Evolutionary conservation across 2,113 vertebrate species (phyloP), one percentile per base, ranked within the genome.

Genomic region (Hydrolagus affinis): DNA sequence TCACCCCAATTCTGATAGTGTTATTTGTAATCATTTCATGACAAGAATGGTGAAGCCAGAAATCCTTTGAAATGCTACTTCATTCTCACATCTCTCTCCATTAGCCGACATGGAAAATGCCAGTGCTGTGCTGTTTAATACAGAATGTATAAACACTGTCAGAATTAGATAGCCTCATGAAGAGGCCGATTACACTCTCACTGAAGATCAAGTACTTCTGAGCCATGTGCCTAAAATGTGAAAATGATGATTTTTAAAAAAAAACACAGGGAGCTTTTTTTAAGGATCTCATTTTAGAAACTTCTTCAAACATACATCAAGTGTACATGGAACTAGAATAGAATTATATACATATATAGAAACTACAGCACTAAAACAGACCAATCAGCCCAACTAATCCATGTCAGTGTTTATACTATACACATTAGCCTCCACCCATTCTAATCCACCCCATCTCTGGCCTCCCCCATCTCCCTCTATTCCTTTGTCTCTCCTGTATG

Each of bases 1-100:
- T 30, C 66, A 83, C 32, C 60, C 17, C 2, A 14, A 8, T 66
- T 25, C 62, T 66, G 62, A 15, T 2, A 1, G 28, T 32, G 78
- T 68, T 66, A 68, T 83, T 30, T 75, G 73, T 56, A 75, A 75
- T 19, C 19, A 56, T 75, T 83, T 66, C 78, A 32, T 83, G 78
- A 21, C 66, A 21, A 44, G 4, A 32, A 9, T 28, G 21, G 15
- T 21, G 32, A 17, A 83, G 28, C 28, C 28, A 10, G 25, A 28
- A 66, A 66, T 64, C 25, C 60, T 21, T 30, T 44, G 44, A 15
- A 66, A 28, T 28, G 21, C 30, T 25, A 83, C 25, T 32, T 17
- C 60, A 59, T 78, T 80, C 44, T 23, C 11, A 80, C 44, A 28
- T 11, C 25, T 28, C 28, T 66, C 28, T 83, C 32, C 25, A 30